Evolutionary conservation across 2,888 invertebrate genomes (phyloP).

Genomic region (Eilema caniola): DNA sequence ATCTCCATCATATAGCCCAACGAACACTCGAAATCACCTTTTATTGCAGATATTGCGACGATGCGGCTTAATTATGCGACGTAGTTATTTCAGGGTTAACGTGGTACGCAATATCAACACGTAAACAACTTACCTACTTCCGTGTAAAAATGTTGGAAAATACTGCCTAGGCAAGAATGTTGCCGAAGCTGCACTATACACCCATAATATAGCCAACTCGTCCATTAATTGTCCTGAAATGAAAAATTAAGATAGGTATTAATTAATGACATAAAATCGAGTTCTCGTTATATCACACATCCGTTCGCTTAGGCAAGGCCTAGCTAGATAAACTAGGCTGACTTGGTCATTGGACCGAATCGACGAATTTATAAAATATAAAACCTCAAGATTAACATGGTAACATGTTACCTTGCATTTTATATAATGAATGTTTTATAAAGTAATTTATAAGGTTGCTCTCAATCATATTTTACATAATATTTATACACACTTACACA

Average conservation of each 20-base stretch:
- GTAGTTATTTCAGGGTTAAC: conserved; percentile 3
- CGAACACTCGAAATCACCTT: neutral
- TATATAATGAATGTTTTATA: neutral
- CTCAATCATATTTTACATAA: neutral
- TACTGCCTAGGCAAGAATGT: conserved; percentile 91
- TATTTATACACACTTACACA: no score
- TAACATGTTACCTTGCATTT: neutral
- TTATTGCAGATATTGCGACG: neutral
- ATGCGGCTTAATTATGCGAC: neutral
- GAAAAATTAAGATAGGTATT: conserved; percentile 5
- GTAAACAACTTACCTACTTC: conserved; percentile 86
- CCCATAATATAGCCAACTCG: conserved; percentile 94
- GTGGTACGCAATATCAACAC: neutral
- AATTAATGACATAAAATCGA: no score
- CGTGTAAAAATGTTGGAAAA: conserved; percentile 89
- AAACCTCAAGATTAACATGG: neutral
- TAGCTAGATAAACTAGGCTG: no score
- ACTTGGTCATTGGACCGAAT: neutral
- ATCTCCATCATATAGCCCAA: conserved; percentile 1
- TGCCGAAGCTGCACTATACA: conserved; percentile 92
- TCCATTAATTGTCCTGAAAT: conserved; percentile 91
- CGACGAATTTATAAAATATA: neutral
- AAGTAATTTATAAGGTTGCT: neutral
- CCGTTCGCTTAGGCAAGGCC: no score
- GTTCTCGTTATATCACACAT: no score